Evolutionary conservation across 2,797 vertebrate species (phyloP).

Genomic region (Tragelaphus oryx): DNA sequence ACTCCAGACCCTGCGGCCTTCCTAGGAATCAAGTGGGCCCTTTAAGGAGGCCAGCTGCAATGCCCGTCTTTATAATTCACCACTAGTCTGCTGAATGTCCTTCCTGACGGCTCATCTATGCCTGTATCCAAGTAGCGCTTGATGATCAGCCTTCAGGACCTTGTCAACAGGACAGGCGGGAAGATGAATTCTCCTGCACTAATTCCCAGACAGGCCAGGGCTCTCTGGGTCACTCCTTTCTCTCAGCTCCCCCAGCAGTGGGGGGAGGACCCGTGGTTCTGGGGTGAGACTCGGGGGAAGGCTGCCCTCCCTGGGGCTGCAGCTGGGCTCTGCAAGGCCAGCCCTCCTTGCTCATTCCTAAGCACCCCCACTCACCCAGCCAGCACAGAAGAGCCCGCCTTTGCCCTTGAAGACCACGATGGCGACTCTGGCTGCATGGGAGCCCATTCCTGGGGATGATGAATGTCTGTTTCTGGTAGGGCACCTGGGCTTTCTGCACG

Average conservation of each 20-base stretch:
- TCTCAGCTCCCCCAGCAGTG: not conserved
- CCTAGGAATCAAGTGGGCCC: not conserved
- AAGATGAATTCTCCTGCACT: not conserved
- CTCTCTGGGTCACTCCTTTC: accelerated
- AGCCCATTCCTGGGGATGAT: slow-evolving; percentile 46
- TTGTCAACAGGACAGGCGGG: not conserved
- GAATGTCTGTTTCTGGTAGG: slow-evolving; percentile 7
- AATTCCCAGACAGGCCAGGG: not conserved
- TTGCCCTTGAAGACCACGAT: slow-evolving; percentile 41
- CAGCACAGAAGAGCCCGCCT: not conserved
- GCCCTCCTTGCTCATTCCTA: not conserved
- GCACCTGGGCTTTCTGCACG: slow-evolving; percentile 16
- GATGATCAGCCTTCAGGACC: not conserved
- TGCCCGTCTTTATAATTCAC: not conserved
- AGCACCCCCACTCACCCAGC: accelerated
- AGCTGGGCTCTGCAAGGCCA: not conserved
- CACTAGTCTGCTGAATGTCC: not conserved
- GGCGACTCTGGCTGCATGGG: slow-evolving; percentile 26
- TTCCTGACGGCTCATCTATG: accelerated
- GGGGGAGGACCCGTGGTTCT: accelerated
- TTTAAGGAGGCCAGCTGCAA: accelerated
- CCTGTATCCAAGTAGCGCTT: not conserved
- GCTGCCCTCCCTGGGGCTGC: not conserved
- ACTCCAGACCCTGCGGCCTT: not conserved
- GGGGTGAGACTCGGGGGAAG: not conserved